Base-by-base conservation (phyloP, 2,888 invertebrate species). In the Xestia xanthographa region DNA sequence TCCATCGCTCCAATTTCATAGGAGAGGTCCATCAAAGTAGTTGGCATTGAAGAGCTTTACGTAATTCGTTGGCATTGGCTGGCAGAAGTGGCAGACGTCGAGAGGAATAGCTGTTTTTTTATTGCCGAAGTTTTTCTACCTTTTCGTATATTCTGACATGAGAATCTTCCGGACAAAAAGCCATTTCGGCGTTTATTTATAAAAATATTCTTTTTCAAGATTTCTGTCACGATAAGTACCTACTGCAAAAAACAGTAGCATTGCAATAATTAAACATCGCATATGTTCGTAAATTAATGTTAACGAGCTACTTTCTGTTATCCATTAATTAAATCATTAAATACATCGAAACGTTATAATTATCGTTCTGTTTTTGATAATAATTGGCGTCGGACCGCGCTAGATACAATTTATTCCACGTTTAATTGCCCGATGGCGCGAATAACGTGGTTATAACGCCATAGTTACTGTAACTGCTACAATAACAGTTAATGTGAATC, bases 241-340 rank as follows among this genome's bases (percentile, higher is more conserved):
- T n/a, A n/a, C 66, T 29, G 12, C 22, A 62, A 56, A 50, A 62
- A 73, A 66, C 62, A 65, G 70, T 56, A 5, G 22, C 20, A 53
- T 74, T 79, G 62, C 71, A 75, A 50, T 63, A 56, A 68, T 22
- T 29, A 17, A 26, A 50, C 60, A 22, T 68, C 48, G 6, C 74
- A 66, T 62, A 68, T 41, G 58, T 29, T 62, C 56, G 26, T 82
- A 82, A 80, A 83, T 80, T 86, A 88, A 90, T 85, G 87, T 80
- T 87, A 91, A 90, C 87, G 92, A 89, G 86, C 85, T 83, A 81
- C 78, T 85, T 80, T 75, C 84, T 80, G 83, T 88, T 90, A 90
- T 88, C 88, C 89, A 90, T 91, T 92, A 89, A 92, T 92, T 91
- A 90, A 87, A 84, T 88, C 87, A 90, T 92, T 92, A 88, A 87